Evolutionary conservation across 1,140 invertebrate species (phyloP).

Genomic region (Semibalanus balanoides): DNA sequence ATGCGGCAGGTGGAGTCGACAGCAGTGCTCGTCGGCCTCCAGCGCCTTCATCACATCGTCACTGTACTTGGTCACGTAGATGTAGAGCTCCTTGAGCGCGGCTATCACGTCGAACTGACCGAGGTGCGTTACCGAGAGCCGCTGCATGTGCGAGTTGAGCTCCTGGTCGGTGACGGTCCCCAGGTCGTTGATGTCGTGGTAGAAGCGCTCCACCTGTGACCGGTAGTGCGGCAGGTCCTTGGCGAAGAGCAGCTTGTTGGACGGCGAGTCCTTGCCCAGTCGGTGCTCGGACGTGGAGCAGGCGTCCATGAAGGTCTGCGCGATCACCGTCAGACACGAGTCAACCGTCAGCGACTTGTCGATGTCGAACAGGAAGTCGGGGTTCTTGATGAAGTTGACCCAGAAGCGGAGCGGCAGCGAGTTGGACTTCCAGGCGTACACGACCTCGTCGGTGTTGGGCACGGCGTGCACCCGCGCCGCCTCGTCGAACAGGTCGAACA

Average conservation of each 20-base stretch:
- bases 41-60: slow-evolving; percentile 53
- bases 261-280: slow-evolving; percentile 84
- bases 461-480: slow-evolving; percentile 71
- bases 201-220: slow-evolving; percentile 58
- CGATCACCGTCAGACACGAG: slow-evolving; percentile 82
- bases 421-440: slow-evolving; percentile 77
- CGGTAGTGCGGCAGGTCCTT: slow-evolving; percentile 79
- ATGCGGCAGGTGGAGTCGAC: slow-evolving; percentile 18
- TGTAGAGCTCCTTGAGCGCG: slow-evolving; percentile 83
- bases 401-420: slow-evolving; percentile 86
- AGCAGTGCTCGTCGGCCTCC: slow-evolving; percentile 8
- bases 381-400: slow-evolving; percentile 95
- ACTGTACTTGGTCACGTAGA: slow-evolving; percentile 85
- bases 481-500: slow-evolving; percentile 87
- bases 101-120: slow-evolving; percentile 80
- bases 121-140: slow-evolving; percentile 66
- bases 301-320: slow-evolving; percentile 92
- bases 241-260: slow-evolving; percentile 84
- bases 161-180: slow-evolving; percentile 83
- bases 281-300: slow-evolving; percentile 78
- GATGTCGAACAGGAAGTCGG: slow-evolving; percentile 92
- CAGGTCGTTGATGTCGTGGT: slow-evolving; percentile 62
- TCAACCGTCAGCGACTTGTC: slow-evolving; percentile 83
- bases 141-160: slow-evolving; percentile 80
- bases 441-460: slow-evolving; percentile 61